Percentiles rank a stretch among this genome's conserved stretches.
These are phyloP conservation scores for Diarsia mendica DNA, from an alignment of 2,888 invertebrate species.

Conservation along the genomic window DNA sequence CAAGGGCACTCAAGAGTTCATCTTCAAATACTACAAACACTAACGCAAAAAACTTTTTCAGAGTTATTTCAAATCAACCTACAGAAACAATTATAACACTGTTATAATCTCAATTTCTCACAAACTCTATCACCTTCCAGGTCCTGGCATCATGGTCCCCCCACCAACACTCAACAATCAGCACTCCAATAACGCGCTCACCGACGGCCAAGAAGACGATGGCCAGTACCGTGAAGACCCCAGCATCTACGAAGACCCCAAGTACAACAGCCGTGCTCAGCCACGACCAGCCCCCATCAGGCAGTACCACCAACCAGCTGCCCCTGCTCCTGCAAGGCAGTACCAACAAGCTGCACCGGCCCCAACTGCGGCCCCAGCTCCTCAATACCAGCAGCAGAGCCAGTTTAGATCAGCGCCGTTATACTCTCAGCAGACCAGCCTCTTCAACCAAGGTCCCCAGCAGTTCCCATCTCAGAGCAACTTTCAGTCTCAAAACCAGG, in stretches of 20 bases:
- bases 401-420: slow-evolving; percentile 69
- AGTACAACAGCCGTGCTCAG: slow-evolving; percentile 86
- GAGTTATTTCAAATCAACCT: not conserved
- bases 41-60: not conserved
- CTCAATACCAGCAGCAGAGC: slow-evolving; percentile 68
- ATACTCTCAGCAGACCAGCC: slow-evolving; percentile 74
- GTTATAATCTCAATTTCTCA: slow-evolving; percentile 4
- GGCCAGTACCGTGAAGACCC: slow-evolving; percentile 97
- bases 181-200: slow-evolving; percentile 85
- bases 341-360: slow-evolving; percentile 66
- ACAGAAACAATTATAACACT: not conserved
- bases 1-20: no score
- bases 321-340: slow-evolving; percentile 67
- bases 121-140: slow-evolving; percentile 76
- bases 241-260: slow-evolving; percentile 93
- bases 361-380: slow-evolving; percentile 66
- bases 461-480: slow-evolving; percentile 78
- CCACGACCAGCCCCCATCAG: slow-evolving; percentile 71
- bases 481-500: slow-evolving; percentile 78
- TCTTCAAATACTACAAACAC: not conserved
- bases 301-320: slow-evolving; percentile 76
- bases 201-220: slow-evolving; percentile 94
- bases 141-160: slow-evolving; percentile 93
- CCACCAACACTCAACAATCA: slow-evolving; percentile 93
- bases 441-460: slow-evolving; percentile 80